phyloP scores from a whole-genome alignment of 2,113 vertebrate genomes.

The Melanostigma gelatinosum region DNA sequence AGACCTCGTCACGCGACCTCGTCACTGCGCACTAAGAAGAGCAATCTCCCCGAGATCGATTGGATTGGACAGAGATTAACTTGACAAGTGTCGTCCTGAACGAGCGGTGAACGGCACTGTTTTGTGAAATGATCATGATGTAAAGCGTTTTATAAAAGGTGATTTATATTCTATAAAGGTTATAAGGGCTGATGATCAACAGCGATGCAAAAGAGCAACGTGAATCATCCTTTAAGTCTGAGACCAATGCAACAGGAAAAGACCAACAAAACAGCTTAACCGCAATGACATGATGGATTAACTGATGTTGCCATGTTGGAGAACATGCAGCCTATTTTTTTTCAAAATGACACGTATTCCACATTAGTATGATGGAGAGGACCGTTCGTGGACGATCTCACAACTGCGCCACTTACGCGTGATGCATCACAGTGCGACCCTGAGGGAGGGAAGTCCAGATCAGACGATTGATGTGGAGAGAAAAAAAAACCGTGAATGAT shows the following conservation, averaged over 20 bases:
- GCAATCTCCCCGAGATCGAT: conserved; percentile 78
- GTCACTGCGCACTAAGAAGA: conserved; percentile 70
- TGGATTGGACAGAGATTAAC: conserved; percentile 82
- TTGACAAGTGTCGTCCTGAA: conserved; percentile 49
- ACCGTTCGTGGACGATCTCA: conserved; percentile 43
- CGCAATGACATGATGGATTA: conserved; percentile 42
- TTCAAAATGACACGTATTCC: conserved; percentile 27
- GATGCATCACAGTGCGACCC: conserved; percentile 67
- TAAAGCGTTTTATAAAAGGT: conserved; percentile 19
- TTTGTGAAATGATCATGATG: conserved; percentile 29
- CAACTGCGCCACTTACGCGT: conserved; percentile 33
- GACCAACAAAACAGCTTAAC: conserved; percentile 16
- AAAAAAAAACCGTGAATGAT: conserved; percentile 58
- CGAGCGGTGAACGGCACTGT: conserved; percentile 32
- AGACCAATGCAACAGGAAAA: conserved; percentile 29
- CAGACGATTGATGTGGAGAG: conserved; percentile 54
- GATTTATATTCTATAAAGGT: conserved; percentile 7
- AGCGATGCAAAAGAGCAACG: background rate
- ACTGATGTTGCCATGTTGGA: conserved; percentile 11
- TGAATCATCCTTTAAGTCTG: conserved; percentile 28
- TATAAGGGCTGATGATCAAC: conserved; percentile 29
- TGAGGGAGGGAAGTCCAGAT: conserved; percentile 39
- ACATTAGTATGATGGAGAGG: conserved; percentile 60
- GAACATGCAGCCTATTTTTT: conserved; percentile 39
- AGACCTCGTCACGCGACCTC: conserved; percentile 26